These are phyloP conservation scores for Trilocha varians DNA, from an alignment of 2,888 invertebrate genomes.

Conservation along the genomic window DNA sequence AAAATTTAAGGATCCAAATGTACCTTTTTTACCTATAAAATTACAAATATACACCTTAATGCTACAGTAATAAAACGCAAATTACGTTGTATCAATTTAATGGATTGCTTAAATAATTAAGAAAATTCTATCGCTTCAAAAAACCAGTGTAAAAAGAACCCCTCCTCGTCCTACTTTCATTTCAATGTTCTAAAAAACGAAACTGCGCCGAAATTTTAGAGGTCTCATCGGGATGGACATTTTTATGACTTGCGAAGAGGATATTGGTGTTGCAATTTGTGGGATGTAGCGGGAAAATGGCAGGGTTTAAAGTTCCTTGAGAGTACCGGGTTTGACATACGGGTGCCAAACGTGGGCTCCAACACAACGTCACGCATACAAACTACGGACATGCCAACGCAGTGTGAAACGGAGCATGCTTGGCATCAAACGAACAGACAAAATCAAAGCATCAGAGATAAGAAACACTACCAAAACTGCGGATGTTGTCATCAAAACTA, in stretches of 20 bases:
- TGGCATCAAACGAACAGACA: too few relatives aligned
- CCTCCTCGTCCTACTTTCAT: not conserved
- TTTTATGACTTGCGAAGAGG: conserved; percentile 4
- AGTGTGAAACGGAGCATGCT: too few relatives aligned
- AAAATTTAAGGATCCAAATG: conserved; percentile 26
- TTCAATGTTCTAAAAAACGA: conserved; percentile 6
- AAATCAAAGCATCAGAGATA: too few relatives aligned
- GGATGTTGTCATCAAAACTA: too few relatives aligned
- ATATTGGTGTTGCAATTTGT: conserved; percentile 8
- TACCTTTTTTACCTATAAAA: conserved; percentile 21
- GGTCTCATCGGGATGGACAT: conserved; percentile 22
- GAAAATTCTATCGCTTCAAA: conserved; percentile 17
- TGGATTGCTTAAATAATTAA: conserved; percentile 13
- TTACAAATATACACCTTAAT: conserved; percentile 16
- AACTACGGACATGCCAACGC: too few relatives aligned
- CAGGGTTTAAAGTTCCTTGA: not conserved
- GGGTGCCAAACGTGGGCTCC: too few relatives aligned
- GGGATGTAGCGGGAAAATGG: conserved; percentile 7
- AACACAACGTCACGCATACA: too few relatives aligned
- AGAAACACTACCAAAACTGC: too few relatives aligned
- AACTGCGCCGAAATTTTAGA: conserved; percentile 22
- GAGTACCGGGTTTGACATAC: too few relatives aligned
- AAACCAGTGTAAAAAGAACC: conserved; percentile 1
- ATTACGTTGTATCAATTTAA: conserved; percentile 8
- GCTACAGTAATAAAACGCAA: conserved; percentile 12